phyloP scores from a whole-genome alignment of 2,113 vertebrate species.

The Bufo gargarizans region DNA sequence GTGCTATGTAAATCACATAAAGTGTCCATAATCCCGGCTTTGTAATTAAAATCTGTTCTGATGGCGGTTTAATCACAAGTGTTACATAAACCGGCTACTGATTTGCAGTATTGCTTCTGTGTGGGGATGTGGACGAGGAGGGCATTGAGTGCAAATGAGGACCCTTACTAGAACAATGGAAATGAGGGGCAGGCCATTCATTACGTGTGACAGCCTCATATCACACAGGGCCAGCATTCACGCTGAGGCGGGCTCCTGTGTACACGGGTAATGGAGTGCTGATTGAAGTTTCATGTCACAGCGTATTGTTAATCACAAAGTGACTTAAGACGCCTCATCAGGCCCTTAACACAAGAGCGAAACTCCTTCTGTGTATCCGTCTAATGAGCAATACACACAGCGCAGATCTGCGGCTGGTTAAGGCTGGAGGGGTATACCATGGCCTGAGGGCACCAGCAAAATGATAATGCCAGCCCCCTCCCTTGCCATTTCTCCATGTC shows the following conservation, averaged over 20 bases:
- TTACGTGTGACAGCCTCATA: slow-evolving; percentile 3
- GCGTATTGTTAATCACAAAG: slow-evolving; percentile 33
- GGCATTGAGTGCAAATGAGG: slow-evolving; percentile 33
- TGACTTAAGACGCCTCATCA: neutral
- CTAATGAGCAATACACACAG: neutral
- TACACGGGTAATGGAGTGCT: slow-evolving; percentile 46
- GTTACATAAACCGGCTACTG: slow-evolving; percentile 7
- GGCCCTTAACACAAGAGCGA: neutral
- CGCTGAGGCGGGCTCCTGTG: neutral
- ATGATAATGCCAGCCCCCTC: no score
- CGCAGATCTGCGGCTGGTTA: neutral
- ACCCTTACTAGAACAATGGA: neutral
- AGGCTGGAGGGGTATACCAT: neutral
- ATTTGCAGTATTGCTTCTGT: slow-evolving; percentile 1
- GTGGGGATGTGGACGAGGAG: neutral
- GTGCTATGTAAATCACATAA: neutral
- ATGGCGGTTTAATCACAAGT: slow-evolving; percentile 11
- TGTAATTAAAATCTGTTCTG: slow-evolving; percentile 16
- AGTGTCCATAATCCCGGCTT: neutral
- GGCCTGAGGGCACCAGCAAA: neutral
- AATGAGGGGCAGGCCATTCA: slow-evolving; percentile 4
- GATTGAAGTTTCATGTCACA: slow-evolving; percentile 53
- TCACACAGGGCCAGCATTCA: neutral
- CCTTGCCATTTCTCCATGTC: no score
- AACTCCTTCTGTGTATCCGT: neutral